Conservation (phyloP, 2,113 vertebrate species). For the Rhinoptilus africanus region DNA sequence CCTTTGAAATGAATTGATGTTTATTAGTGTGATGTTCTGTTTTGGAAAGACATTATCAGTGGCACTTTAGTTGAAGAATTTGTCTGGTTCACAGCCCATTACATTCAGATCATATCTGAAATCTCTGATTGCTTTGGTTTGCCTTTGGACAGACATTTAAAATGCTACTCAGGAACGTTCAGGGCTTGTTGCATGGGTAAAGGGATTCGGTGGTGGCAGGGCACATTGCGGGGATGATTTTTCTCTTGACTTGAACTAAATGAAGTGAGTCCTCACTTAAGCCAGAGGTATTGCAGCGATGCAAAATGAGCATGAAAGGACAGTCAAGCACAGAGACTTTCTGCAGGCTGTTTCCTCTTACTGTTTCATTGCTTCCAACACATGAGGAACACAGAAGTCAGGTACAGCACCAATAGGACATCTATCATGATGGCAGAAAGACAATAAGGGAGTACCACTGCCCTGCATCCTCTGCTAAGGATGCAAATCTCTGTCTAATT, state of each 20-base stretch:
- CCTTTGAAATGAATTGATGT: no score
- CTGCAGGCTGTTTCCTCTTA: neutral
- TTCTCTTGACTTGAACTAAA: neutral
- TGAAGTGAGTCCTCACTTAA: neutral
- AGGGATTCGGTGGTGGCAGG: neutral
- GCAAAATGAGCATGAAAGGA: neutral
- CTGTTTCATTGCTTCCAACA: neutral
- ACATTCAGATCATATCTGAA: neutral
- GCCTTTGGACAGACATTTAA: neutral
- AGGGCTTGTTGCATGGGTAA: neutral
- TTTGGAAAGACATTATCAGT: neutral
- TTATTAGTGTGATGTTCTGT: neutral
- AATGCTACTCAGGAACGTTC: neutral
- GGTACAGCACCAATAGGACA: neutral
- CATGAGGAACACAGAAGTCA: neutral
- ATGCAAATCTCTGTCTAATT: neutral
- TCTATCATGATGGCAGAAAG: neutral
- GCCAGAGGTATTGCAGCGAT: neutral
- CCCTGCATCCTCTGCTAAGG: neutral
- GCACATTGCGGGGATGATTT: rapidly evolving
- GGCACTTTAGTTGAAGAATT: neutral
- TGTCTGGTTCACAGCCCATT: neutral
- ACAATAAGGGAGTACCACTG: neutral
- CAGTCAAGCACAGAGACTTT: neutral
- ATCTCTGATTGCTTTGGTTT: neutral